Evolutionary conservation across 2,113 vertebrate species (phyloP).

Genomic region (Ariopsis seemanni): DNA sequence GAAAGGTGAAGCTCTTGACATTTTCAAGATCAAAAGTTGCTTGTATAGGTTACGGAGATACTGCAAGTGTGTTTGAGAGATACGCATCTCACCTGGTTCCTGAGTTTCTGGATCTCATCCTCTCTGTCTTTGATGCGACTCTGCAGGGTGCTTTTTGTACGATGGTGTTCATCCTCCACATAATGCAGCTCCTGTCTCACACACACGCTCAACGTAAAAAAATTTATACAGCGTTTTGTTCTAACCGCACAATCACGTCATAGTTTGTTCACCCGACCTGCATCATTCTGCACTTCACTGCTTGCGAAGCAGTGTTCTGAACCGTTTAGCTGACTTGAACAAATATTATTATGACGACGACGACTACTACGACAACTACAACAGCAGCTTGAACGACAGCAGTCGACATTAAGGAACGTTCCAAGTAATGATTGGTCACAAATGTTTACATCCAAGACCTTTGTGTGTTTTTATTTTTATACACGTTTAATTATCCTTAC

Average conservation of each 20-base stretch:
- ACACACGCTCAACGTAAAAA: slow-evolving; percentile 14
- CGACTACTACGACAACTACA: too few species aligned
- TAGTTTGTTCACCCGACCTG: neutral
- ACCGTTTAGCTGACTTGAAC: neutral
- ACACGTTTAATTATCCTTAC: neutral
- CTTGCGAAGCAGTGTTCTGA: neutral
- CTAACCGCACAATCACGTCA: neutral
- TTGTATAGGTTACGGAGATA: neutral
- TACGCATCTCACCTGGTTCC: slow-evolving; percentile 82
- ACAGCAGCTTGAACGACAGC: too few species aligned
- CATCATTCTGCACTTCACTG: neutral
- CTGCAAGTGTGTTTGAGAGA: neutral
- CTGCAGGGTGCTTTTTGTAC: slow-evolving; percentile 86
- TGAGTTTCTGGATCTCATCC: slow-evolving; percentile 97
- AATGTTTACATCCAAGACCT: neutral
- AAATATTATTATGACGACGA: too few species aligned
- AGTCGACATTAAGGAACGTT: neutral
- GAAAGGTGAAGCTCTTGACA: neutral
- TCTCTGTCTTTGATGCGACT: slow-evolving; percentile 93
- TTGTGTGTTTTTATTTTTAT: neutral
- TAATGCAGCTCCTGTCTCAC: slow-evolving; percentile 85
- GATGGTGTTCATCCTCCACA: slow-evolving; percentile 87
- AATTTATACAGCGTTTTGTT: neutral
- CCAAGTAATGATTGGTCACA: neutral
- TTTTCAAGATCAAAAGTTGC: neutral